Evolutionary conservation across 2,888 invertebrate species (phyloP).

Genomic region (Junonia oenone): DNA sequence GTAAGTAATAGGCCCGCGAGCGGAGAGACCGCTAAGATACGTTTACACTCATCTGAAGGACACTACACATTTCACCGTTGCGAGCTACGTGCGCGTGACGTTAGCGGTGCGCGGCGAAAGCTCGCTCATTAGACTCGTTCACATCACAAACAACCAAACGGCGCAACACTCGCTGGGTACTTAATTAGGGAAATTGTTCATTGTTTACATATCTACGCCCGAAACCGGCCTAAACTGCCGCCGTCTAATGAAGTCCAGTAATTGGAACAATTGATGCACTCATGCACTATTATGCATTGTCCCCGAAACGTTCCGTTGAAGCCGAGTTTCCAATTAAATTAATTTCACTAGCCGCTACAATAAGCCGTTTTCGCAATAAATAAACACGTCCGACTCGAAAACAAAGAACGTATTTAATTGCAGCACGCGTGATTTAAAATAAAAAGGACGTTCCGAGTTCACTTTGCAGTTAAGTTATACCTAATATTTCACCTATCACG

Average conservation of each 20-base stretch:
- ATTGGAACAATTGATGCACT: slow-evolving; percentile 13
- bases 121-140: slow-evolving; percentile 42
- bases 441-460: slow-evolving; percentile 4
- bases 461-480: slow-evolving; percentile 19
- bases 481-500: slow-evolving; percentile 38
- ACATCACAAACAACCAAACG: slow-evolving; percentile 47
- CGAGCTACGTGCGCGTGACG: slow-evolving; percentile 27
- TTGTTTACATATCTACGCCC: slow-evolving; percentile 54
- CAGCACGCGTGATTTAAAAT: slow-evolving; percentile 3
- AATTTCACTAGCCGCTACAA: background rate
- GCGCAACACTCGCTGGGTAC: slow-evolving; percentile 49
- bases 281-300: background rate
- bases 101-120: slow-evolving; percentile 34
- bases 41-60: slow-evolving; percentile 28
- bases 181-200: slow-evolving; percentile 68
- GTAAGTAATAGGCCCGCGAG: slow-evolving; percentile 11
- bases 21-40: slow-evolving; percentile 22
- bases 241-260: slow-evolving; percentile 29
- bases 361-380: background rate
- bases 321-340: background rate
- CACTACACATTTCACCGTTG: slow-evolving; percentile 39
- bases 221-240: slow-evolving; percentile 51
- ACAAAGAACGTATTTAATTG: background rate
- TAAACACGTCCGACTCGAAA: background rate
- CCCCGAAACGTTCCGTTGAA: background rate